phyloP scores from a whole-genome alignment of 2,888 invertebrate species.

The Imbricaverruca yamaguchii region DNA sequence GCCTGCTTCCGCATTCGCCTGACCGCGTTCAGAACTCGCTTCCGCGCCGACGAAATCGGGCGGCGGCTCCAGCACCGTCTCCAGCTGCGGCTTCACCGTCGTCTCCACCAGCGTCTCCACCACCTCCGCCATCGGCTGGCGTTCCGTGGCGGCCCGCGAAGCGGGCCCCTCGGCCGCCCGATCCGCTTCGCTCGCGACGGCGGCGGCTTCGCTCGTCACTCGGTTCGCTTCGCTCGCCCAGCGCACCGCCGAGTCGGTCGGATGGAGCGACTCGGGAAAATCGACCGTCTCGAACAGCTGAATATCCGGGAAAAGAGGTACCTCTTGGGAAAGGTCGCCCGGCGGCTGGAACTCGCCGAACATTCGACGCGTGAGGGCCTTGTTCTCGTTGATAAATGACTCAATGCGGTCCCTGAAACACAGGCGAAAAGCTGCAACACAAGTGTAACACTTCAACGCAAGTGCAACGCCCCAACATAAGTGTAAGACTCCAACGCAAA shows the following conservation, averaged over 20 bases:
- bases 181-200: background rate
- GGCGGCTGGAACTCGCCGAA: conserved; percentile 67
- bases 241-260: background rate
- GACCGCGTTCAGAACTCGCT: background rate
- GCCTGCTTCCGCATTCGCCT: background rate
- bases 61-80: background rate
- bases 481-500: too few species aligned
- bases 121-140: background rate
- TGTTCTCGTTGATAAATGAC: conserved; percentile 86
- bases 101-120: background rate
- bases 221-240: background rate
- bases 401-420: conserved; percentile 76
- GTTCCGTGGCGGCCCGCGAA: background rate
- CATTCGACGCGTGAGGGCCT: conserved; percentile 86
- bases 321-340: background rate
- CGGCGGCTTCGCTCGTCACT: background rate
- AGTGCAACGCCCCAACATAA: background rate
- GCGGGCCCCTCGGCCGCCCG: background rate
- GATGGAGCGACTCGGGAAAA: background rate
- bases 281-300: background rate
- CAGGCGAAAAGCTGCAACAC: background rate
- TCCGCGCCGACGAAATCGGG: background rate
- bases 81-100: background rate
- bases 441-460: background rate
- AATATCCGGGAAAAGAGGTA: background rate